A percentile compares a stretch with the other conserved stretches of the same genome.
Conservation (phyloP, 1,140 invertebrate species). For the Drosophila lacertosa region DNA sequence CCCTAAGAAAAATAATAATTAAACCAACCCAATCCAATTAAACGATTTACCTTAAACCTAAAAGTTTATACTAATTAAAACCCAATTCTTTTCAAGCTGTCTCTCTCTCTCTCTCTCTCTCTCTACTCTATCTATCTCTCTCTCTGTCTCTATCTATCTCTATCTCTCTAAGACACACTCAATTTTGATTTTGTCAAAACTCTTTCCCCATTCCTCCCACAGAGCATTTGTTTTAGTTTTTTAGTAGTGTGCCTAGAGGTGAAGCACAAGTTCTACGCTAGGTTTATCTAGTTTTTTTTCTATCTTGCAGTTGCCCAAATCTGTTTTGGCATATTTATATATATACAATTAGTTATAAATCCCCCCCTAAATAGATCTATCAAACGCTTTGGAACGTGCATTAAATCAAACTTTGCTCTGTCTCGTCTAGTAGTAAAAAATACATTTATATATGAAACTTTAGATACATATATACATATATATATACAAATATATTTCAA, state of each 20-base stretch:
- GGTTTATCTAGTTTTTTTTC: conserved; percentile 58
- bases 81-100: conserved; percentile 41
- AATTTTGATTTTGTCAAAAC: conserved; percentile 60
- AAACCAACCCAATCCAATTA: conserved; percentile 26
- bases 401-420: conserved; percentile 26
- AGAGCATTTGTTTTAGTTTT: conserved; percentile 59
- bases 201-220: conserved; percentile 3
- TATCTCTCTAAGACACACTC: conserved; percentile 53
- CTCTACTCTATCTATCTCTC: conserved; percentile 2
- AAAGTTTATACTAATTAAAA: conserved; percentile 29
- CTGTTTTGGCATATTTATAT: conserved; percentile 26
- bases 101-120: conserved; percentile 31
- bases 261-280: conserved; percentile 57
- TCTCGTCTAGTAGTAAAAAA: conserved; percentile 51
- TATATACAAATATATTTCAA: conserved; percentile 62
- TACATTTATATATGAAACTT: conserved; percentile 40
- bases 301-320: conserved; percentile 50
- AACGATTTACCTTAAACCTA: conserved; percentile 40
- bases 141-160: conserved; percentile 6
- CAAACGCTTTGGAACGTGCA: conserved; percentile 61
- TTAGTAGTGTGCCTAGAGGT: conserved; percentile 68
- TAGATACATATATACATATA: conserved; percentile 50
- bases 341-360: conserved; percentile 4
- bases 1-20: conserved; percentile 4
- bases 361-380: conserved; percentile 41